Evolutionary conservation across 1,140 invertebrate species (phyloP).

Genomic region (Cherax destructor): DNA sequence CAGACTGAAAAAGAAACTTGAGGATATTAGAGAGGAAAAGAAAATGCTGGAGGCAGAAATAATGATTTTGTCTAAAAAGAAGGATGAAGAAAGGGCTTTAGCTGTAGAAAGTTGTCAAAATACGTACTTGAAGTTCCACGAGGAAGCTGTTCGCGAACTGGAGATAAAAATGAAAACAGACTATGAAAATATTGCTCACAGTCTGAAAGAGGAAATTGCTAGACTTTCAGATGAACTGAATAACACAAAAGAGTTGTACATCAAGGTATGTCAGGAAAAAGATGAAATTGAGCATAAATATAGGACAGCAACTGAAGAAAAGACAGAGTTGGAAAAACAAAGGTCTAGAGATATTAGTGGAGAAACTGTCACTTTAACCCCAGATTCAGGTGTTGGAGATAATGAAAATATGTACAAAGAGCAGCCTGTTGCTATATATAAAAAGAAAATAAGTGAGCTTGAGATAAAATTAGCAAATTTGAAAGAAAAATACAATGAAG

Average conservation of each 20-base stretch:
- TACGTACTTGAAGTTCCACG: conserved; percentile 65
- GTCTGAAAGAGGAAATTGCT: conserved; percentile 46
- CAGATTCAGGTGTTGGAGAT: conserved; percentile 13
- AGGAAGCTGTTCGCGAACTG: conserved; percentile 63
- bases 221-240: conserved; percentile 49
- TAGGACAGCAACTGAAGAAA: not conserved
- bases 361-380: not conserved
- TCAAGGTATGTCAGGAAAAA: conserved; percentile 61
- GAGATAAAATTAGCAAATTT: conserved; percentile 16
- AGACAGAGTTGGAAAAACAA: not conserved
- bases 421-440: not conserved
- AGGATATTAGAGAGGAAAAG: conserved; percentile 28
- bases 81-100: conserved; percentile 32
- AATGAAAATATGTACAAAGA: not conserved
- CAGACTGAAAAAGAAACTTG: conserved; percentile 29
- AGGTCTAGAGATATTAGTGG: not conserved
- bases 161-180: conserved; percentile 45
- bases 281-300: conserved; percentile 57
- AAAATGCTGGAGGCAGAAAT: conserved; percentile 3
- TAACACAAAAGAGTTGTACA: conserved; percentile 53
- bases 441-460: conserved; percentile 37
- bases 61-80: conserved; percentile 27
- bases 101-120: conserved; percentile 48
- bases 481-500: conserved; percentile 23
- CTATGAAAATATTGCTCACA: conserved; percentile 37